These are phyloP conservation scores for Stomatorhinus walkeri DNA, from an alignment of 2,797 vertebrate species.

Conservation along the genomic window DNA sequence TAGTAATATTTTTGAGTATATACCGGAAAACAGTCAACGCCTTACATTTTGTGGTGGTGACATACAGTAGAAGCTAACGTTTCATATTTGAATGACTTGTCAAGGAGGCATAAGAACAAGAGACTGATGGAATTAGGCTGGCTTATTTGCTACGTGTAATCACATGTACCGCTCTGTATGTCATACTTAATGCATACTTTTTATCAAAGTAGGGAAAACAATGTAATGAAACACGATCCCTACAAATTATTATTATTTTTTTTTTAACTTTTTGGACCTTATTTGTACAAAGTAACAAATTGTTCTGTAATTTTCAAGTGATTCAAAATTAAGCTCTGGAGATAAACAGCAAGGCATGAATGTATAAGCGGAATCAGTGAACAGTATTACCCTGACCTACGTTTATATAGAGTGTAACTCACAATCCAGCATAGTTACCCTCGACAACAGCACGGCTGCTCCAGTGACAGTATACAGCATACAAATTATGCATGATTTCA, in stretches of 20 bases:
- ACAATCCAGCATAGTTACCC: slow-evolving; percentile 34
- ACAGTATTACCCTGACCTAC: neutral
- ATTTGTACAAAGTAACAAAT: neutral
- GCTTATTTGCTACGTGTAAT: neutral
- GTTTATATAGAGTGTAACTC: slow-evolving; percentile 22
- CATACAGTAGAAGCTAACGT: neutral
- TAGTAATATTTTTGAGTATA: neutral
- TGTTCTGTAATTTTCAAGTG: neutral
- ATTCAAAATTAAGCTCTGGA: neutral
- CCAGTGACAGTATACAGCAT: slow-evolving; percentile 21
- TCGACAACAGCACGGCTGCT: slow-evolving; percentile 49
- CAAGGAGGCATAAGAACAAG: neutral
- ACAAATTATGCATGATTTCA: neutral
- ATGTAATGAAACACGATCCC: neutral
- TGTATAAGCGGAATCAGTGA: neutral
- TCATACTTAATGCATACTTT: neutral
- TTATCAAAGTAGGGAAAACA: neutral
- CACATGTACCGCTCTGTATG: neutral
- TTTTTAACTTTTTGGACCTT: neutral
- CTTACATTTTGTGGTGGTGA: neutral
- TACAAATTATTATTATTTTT: no score
- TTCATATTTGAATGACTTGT: neutral
- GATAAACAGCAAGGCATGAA: neutral
- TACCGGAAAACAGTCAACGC: neutral
- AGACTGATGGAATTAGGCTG: neutral